A percentile compares a stretch with the other conserved stretches of the same genome.
phyloP scores from a whole-genome alignment of 1,140 invertebrate genomes.

The Calycopis cecrops region DNA sequence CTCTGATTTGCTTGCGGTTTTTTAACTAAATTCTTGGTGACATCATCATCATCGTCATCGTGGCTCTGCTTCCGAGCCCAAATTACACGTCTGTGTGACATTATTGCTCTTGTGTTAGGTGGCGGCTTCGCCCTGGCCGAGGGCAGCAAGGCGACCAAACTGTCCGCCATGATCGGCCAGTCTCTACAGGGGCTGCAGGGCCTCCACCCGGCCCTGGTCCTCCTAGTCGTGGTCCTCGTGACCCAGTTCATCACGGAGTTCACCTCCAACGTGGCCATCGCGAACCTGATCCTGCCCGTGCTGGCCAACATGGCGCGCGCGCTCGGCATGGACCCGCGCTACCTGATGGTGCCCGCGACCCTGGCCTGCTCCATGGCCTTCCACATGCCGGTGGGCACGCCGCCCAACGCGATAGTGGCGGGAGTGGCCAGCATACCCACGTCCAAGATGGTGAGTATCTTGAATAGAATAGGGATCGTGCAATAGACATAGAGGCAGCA shows the following conservation, averaged over 20 bases:
- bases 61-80: too few relatives aligned
- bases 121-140: slow-evolving; percentile 93
- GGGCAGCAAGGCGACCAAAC: slow-evolving; percentile 84
- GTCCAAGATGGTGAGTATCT: slow-evolving; percentile 80
- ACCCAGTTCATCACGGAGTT: slow-evolving; percentile 84
- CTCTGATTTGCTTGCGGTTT: too few relatives aligned
- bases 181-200: slow-evolving; percentile 76
- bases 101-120: slow-evolving; percentile 51
- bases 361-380: slow-evolving; percentile 87
- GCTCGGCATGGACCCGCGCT: slow-evolving; percentile 86
- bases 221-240: slow-evolving; percentile 75
- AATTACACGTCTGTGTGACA: too few relatives aligned
- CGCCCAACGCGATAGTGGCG: slow-evolving; percentile 96
- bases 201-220: slow-evolving; percentile 73
- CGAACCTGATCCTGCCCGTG: slow-evolving; percentile 89
- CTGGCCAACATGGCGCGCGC: slow-evolving; percentile 83
- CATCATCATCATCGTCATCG: too few relatives aligned
- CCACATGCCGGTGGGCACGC: slow-evolving; percentile 85
- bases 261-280: slow-evolving; percentile 89
- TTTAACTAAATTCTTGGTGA: too few relatives aligned
- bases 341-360: slow-evolving; percentile 90
- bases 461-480: too few relatives aligned
- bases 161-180: slow-evolving; percentile 84
- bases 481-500: too few relatives aligned
- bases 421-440: slow-evolving; percentile 86